Conservation (phyloP, 1,140 invertebrate genomes). For the Cardiocondyla obscurior region DNA sequence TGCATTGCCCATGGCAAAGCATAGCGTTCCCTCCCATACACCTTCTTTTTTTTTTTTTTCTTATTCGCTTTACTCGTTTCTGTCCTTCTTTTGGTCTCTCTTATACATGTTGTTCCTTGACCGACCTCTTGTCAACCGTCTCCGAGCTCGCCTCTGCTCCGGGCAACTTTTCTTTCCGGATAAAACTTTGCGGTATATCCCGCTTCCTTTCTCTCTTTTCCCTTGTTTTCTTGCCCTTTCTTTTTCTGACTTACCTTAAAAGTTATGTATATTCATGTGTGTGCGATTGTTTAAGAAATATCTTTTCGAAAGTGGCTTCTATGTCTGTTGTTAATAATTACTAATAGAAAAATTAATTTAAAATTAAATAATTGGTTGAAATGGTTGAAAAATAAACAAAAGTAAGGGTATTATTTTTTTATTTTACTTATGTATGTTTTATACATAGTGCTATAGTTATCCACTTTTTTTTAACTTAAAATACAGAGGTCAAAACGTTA, state of each 20-base stretch:
- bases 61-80: slow-evolving; percentile 27
- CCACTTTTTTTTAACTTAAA: too few species aligned
- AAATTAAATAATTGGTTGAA: neutral
- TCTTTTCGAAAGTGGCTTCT: neutral
- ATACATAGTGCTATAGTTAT: too few species aligned
- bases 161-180: slow-evolving; percentile 56
- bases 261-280: slow-evolving; percentile 30
- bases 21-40: slow-evolving; percentile 3
- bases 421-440: too few species aligned
- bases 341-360: neutral
- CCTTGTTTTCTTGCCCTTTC: slow-evolving; percentile 44
- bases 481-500: too few species aligned
- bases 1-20: slow-evolving; percentile 47
- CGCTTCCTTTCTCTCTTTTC: slow-evolving; percentile 48
- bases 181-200: slow-evolving; percentile 47
- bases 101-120: slow-evolving; percentile 50
- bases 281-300: neutral
- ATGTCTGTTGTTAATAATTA: neutral
- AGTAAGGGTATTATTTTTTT: neutral
- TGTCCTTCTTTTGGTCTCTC: slow-evolving; percentile 41
- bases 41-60: slow-evolving; percentile 40
- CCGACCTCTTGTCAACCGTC: slow-evolving; percentile 58
- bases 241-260: neutral
- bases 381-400: neutral
- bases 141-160: slow-evolving; percentile 19